These are phyloP conservation scores for Rhabdomys dilectus DNA, from an alignment of 2,113 vertebrate genomes.

Conservation along the genomic window DNA sequence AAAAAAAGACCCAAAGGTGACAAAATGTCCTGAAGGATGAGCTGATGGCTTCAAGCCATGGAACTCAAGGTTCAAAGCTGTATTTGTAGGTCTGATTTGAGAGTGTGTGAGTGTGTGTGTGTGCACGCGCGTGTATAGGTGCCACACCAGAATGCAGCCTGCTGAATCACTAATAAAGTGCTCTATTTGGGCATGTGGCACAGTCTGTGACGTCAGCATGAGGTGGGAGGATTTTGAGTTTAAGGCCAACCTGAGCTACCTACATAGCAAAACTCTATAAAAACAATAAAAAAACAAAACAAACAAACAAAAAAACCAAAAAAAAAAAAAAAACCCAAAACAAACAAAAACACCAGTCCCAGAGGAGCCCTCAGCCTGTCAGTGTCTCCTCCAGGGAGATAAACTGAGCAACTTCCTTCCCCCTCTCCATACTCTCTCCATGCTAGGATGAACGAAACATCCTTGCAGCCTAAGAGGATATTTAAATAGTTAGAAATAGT, in stretches of 20 bases:
- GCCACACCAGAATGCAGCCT: not conserved
- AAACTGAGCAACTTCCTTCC: not conserved
- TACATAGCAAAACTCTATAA: not conserved
- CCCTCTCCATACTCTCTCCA: not conserved
- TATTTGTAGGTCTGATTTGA: not conserved
- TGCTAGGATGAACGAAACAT: not conserved
- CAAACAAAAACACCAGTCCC: not conserved
- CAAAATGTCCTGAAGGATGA: not conserved
- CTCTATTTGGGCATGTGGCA: not conserved
- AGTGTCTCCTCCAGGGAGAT: not conserved
- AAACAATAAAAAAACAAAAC: not conserved
- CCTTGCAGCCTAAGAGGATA: not conserved
- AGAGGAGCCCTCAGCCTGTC: not conserved
- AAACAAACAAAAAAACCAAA: not conserved
- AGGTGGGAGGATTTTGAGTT: not conserved
- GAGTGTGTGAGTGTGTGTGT: not conserved
- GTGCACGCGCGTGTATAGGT: not conserved
- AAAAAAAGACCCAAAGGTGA: not conserved
- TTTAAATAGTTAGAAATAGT: conserved; percentile 39
- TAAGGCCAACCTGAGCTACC: not conserved
- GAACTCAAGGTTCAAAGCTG: conserved; percentile 24
- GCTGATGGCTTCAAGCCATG: not conserved
- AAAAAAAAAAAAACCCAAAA: not conserved
- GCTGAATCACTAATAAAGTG: not conserved
- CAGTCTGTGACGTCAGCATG: not conserved